phyloP scores from a whole-genome alignment of 2,113 vertebrate species.

The Planiliza haematocheilus region DNA sequence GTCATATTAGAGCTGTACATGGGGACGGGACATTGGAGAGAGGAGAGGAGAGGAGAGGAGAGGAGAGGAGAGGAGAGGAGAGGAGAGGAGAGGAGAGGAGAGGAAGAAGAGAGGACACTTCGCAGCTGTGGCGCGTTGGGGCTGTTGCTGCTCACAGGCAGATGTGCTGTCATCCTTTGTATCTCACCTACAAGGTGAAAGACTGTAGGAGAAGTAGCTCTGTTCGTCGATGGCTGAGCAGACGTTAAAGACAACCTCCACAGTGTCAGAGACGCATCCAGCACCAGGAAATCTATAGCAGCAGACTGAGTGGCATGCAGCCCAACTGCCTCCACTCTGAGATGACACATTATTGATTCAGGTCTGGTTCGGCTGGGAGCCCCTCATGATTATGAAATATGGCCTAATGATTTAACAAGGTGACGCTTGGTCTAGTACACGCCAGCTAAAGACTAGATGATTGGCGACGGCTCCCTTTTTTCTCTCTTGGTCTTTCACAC shows the following conservation, averaged over 20 bases:
- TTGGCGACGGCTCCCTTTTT: conserved; percentile 38
- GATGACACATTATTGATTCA: conserved; percentile 67
- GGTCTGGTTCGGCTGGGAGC: conserved; percentile 59
- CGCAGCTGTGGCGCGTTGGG: conserved; percentile 22
- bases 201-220: conserved; percentile 10
- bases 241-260: conserved; percentile 7
- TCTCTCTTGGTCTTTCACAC: neutral
- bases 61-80: conserved; percentile 21
- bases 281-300: conserved; percentile 27
- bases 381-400: conserved; percentile 66
- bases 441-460: conserved; percentile 66
- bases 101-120: conserved; percentile 19
- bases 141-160: conserved; percentile 47
- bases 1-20: conserved; percentile 70
- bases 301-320: conserved; percentile 42
- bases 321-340: conserved; percentile 33
- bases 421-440: conserved; percentile 56
- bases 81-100: neutral
- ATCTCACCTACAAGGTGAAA: conserved; percentile 54
- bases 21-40: conserved; percentile 49
- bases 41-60: conserved; percentile 6
- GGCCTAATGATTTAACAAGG: conserved; percentile 71
- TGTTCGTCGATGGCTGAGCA: conserved; percentile 1
- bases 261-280: conserved; percentile 39
- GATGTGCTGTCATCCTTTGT: conserved; percentile 45